Percentiles rank a stretch among this genome's conserved stretches.
These are phyloP conservation scores for Todiramphus saurophagus DNA, from an alignment of 2,113 vertebrate species.

Conservation along the genomic window DNA sequence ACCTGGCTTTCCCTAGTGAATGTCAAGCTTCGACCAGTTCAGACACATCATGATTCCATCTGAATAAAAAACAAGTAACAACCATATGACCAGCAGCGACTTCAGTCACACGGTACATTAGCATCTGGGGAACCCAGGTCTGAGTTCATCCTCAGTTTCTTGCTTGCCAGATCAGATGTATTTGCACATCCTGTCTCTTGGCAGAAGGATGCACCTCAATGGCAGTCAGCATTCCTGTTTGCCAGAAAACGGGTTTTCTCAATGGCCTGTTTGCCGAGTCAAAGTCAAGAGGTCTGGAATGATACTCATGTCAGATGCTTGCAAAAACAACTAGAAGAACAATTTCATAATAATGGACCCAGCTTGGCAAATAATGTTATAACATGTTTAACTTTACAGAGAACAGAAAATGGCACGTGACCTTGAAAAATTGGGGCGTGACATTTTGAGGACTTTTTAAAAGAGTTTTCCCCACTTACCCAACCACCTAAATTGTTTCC, in stretches of 20 bases:
- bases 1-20: not conserved
- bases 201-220: not conserved
- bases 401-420: not conserved
- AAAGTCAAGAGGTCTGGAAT: not conserved
- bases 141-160: not conserved
- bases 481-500: not conserved
- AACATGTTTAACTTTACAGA: not conserved
- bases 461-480: not conserved
- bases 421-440: not conserved
- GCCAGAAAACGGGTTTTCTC: not conserved
- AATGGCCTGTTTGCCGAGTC: not conserved
- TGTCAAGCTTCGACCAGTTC: not conserved
- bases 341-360: not conserved
- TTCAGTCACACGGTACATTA: not conserved
- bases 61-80: not conserved
- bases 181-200: not conserved
- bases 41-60: not conserved
- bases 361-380: not conserved
- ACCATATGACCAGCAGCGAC: not conserved
- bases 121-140: not conserved
- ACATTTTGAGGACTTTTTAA: not conserved
- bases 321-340: not conserved
- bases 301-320: not conserved
- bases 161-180: not conserved
- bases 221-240: not conserved